Conservation (phyloP, 2,797 vertebrate genomes). For the Onychomys arenicola region DNA sequence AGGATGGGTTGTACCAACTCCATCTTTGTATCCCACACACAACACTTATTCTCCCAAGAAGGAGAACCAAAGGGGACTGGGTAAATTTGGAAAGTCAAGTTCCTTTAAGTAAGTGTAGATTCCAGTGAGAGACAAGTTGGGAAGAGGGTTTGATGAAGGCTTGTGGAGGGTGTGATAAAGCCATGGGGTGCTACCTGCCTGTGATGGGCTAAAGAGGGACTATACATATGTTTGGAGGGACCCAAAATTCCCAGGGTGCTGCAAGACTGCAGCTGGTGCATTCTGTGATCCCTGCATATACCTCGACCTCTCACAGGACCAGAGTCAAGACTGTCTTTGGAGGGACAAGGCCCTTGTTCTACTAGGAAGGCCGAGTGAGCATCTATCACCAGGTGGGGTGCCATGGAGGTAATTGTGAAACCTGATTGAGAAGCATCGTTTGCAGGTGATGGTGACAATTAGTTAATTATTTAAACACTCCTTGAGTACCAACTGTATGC, state of each 20-base stretch:
- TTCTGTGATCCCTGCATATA: not conserved
- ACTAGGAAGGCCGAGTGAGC: not conserved
- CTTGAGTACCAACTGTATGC: not conserved
- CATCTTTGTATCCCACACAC: not conserved
- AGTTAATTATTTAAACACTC: not conserved
- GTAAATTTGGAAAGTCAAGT: slow-evolving; percentile 11
- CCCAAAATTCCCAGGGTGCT: not conserved
- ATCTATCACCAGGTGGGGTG: not conserved
- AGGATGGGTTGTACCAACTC: not conserved
- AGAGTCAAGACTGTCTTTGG: not conserved
- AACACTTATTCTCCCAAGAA: not conserved
- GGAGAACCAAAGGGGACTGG: not conserved
- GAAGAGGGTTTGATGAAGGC: not conserved
- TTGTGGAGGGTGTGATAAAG: rapidly evolving
- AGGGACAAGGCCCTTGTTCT: not conserved
- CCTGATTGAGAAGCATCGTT: not conserved
- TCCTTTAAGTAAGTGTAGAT: not conserved
- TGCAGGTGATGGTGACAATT: not conserved
- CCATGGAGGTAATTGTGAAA: not conserved
- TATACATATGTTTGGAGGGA: not conserved
- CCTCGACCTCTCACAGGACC: not conserved
- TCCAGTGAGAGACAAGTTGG: not conserved
- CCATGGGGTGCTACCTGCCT: not conserved
- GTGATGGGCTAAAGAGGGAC: not conserved
- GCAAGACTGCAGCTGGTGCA: not conserved